Conservation (phyloP, 2,797 vertebrate genomes). For the Pseudocheirus occidentalis region DNA sequence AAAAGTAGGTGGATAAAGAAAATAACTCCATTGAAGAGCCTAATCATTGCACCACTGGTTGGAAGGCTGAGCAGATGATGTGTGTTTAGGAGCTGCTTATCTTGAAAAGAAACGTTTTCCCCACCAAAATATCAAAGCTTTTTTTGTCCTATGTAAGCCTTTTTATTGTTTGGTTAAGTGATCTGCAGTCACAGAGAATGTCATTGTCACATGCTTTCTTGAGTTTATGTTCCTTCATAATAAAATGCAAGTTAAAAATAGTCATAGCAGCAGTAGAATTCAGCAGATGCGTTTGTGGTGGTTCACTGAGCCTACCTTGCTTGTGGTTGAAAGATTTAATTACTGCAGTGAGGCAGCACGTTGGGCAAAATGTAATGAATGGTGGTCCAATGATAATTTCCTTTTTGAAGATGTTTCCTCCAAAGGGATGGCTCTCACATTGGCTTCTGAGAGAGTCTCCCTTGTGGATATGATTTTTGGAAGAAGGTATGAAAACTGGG, state of each 20-base stretch:
- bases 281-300: slow-evolving; percentile 30
- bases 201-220: slow-evolving; percentile 49
- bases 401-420: slow-evolving; percentile 21
- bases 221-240: slow-evolving; percentile 57
- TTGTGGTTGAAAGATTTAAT: slow-evolving; percentile 56
- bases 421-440: slow-evolving; percentile 22
- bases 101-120: slow-evolving; percentile 46
- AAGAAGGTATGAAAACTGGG: slow-evolving; percentile 43
- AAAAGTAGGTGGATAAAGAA: slow-evolving; percentile 42
- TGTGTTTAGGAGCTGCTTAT: not conserved
- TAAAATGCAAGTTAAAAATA: slow-evolving; percentile 49
- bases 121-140: not conserved
- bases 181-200: slow-evolving; percentile 34
- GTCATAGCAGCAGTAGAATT: slow-evolving; percentile 26
- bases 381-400: slow-evolving; percentile 35
- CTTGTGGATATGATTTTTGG: slow-evolving; percentile 54
- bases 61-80: slow-evolving; percentile 17
- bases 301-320: slow-evolving; percentile 37
- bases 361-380: slow-evolving; percentile 52
- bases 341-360: slow-evolving; percentile 37
- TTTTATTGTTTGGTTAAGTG: slow-evolving; percentile 54
- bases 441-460: slow-evolving; percentile 52
- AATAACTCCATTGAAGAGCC: slow-evolving; percentile 29
- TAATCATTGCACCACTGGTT: slow-evolving; percentile 46
- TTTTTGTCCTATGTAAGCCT: not conserved